phyloP scores from a whole-genome alignment of 2,888 invertebrate genomes.

The Microplitis manilae region DNA sequence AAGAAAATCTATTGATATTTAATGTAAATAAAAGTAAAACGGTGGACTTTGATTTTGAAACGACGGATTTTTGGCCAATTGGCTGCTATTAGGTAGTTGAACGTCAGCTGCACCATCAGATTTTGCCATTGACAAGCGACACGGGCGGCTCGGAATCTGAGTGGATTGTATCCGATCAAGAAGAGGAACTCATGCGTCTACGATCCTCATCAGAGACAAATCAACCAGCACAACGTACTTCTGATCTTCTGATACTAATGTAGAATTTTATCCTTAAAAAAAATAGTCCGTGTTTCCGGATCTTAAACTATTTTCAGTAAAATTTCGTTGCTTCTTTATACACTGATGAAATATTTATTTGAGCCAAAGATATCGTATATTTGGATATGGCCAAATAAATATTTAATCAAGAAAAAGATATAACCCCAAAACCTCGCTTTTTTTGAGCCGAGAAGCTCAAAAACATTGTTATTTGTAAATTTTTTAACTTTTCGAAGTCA shows the following conservation, averaged over 20 bases:
- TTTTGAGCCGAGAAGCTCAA: too few species aligned
- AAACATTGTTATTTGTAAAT: too few species aligned
- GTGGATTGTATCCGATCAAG: slow-evolving; percentile 85
- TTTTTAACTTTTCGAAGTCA: too few species aligned
- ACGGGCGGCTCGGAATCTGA: slow-evolving; percentile 80
- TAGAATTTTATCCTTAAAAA: slow-evolving; percentile 49
- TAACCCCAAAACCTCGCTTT: too few species aligned
- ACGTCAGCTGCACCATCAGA: slow-evolving; percentile 65
- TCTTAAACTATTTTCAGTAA: slow-evolving; percentile 18
- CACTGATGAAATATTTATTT: too few species aligned
- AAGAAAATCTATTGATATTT: slow-evolving; percentile 5
- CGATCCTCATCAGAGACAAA: slow-evolving; percentile 74
- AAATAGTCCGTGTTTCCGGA: slow-evolving; percentile 27
- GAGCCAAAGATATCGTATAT: too few species aligned
- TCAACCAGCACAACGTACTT: slow-evolving; percentile 63
- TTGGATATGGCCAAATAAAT: too few species aligned
- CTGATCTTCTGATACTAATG: slow-evolving; percentile 65
- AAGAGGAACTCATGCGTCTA: slow-evolving; percentile 83
- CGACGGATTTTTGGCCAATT: slow-evolving; percentile 63
- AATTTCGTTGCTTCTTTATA: too few species aligned
- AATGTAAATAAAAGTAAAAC: slow-evolving; percentile 34
- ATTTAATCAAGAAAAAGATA: too few species aligned
- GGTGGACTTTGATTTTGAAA: slow-evolving; percentile 65
- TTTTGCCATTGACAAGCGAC: slow-evolving; percentile 63
- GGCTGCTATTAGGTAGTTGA: slow-evolving; percentile 63